A percentile compares a stretch with the other conserved stretches of the same genome.
Evolutionary conservation across 2,888 invertebrate genomes (phyloP).

Genomic region (Dryocosmus kuriphilus): DNA sequence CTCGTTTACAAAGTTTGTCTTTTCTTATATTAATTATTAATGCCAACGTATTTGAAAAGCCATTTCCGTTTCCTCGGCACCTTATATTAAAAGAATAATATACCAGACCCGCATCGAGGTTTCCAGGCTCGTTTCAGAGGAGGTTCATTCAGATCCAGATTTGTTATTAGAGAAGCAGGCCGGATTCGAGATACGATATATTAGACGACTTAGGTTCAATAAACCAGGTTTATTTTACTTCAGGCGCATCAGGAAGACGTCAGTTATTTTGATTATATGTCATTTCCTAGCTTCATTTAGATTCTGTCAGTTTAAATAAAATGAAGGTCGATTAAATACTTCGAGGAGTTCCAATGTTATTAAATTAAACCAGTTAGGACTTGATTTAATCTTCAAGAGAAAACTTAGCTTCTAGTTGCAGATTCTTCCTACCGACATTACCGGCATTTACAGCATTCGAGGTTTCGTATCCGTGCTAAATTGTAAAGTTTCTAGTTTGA

Average conservation of each 20-base stretch:
- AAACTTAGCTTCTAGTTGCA: too few species aligned
- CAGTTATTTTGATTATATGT: constrained; percentile 4
- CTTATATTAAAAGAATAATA: constrained; percentile 13
- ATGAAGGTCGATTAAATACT: background rate
- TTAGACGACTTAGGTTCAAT: constrained; percentile 9
- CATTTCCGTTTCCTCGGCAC: background rate
- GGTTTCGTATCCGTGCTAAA: too few species aligned
- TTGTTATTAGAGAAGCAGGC: background rate
- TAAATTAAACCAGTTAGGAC: too few species aligned
- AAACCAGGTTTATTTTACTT: constrained; percentile 18
- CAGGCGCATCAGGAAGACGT: constrained; percentile 1
- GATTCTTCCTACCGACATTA: too few species aligned
- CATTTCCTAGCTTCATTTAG: background rate
- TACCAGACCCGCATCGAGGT: background rate
- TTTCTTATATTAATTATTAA: background rate
- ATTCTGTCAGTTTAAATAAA: background rate
- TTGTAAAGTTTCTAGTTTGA: too few species aligned
- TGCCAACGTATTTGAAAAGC: background rate
- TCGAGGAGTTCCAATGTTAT: too few species aligned
- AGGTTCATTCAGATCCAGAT: background rate
- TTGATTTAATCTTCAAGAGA: too few species aligned
- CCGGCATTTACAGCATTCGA: too few species aligned
- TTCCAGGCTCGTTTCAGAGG: too few species aligned
- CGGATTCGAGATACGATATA: background rate
- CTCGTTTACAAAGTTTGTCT: background rate